Evolutionary conservation across 1,140 invertebrate genomes (phyloP).

Genomic region (Penaeus chinensis): DNA sequence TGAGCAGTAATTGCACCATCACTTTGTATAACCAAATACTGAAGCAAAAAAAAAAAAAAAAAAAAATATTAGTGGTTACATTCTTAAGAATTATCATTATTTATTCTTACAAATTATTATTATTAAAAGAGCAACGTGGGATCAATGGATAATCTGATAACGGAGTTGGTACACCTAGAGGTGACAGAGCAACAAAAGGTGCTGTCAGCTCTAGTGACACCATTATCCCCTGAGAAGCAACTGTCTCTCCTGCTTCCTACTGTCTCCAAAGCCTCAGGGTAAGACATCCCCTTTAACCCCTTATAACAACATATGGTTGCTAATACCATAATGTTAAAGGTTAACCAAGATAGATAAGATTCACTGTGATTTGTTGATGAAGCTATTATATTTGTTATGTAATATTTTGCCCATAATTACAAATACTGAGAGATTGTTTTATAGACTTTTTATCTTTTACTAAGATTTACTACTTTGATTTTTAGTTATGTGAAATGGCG

Average conservation of each 20-base stretch:
- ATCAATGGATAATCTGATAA: no score
- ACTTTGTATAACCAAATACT: no score
- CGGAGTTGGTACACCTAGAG: background rate
- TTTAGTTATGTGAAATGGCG: slow-evolving; percentile 51
- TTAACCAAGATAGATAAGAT: no score
- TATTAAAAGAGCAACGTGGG: no score
- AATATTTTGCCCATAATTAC: background rate
- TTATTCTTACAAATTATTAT: no score
- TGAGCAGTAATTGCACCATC: no score
- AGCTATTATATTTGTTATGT: no score
- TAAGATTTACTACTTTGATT: background rate
- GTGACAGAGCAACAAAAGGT: background rate
- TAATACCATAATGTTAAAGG: no score
- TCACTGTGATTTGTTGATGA: no score
- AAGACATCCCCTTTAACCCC: background rate
- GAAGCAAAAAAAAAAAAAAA: no score
- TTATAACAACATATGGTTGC: background rate
- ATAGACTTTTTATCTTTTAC: background rate
- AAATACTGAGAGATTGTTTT: background rate
- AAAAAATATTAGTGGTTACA: no score
- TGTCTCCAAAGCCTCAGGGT: slow-evolving; percentile 3
- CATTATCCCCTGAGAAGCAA: background rate
- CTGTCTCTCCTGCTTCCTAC: slow-evolving; percentile 1
- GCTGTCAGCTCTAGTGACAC: background rate
- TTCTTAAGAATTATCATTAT: no score